Conservation (phyloP, 37 sponge, comb jelly and placozoan genomes). For the Agelas oroides region DNA sequence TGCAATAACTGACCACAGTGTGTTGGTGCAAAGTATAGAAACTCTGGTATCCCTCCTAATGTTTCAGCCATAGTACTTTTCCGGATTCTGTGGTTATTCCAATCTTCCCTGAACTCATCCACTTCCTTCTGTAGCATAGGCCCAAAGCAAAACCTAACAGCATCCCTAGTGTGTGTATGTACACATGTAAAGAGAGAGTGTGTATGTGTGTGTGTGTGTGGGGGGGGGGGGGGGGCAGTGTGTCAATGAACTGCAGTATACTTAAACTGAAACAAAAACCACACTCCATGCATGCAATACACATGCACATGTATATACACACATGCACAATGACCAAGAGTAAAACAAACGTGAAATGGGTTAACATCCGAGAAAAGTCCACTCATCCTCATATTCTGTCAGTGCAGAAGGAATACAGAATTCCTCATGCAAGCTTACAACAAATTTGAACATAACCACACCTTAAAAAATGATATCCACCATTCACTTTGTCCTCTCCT, state of each 20-base stretch:
- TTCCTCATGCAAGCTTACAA: background rate
- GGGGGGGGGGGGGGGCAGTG: too few relatives aligned
- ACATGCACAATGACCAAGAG: too few relatives aligned
- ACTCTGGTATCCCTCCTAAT: constrained; percentile 28
- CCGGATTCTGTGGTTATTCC: constrained; percentile 27
- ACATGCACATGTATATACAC: too few relatives aligned
- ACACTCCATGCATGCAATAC: too few relatives aligned
- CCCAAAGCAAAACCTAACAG: constrained; percentile 1
- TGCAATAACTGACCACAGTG: background rate
- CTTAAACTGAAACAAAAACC: too few relatives aligned
- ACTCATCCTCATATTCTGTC: too few relatives aligned
- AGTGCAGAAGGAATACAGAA: too few relatives aligned
- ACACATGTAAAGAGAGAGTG: background rate
- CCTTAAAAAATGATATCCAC: constrained; percentile 35
- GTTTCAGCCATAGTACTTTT: constrained; percentile 2
- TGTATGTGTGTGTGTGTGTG: too few relatives aligned
- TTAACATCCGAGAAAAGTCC: too few relatives aligned
- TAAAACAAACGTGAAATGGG: too few relatives aligned
- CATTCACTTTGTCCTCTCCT: background rate
- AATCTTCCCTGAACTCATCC: background rate
- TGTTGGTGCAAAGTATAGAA: constrained; percentile 15
- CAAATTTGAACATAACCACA: background rate
- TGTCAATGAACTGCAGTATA: too few relatives aligned
- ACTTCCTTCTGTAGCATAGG: constrained; percentile 23
- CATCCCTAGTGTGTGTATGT: background rate